Evolutionary conservation across 2,113 vertebrate species (phyloP), one percentile per base, ranked within the genome.

Genomic region (Mobula birostris): DNA sequence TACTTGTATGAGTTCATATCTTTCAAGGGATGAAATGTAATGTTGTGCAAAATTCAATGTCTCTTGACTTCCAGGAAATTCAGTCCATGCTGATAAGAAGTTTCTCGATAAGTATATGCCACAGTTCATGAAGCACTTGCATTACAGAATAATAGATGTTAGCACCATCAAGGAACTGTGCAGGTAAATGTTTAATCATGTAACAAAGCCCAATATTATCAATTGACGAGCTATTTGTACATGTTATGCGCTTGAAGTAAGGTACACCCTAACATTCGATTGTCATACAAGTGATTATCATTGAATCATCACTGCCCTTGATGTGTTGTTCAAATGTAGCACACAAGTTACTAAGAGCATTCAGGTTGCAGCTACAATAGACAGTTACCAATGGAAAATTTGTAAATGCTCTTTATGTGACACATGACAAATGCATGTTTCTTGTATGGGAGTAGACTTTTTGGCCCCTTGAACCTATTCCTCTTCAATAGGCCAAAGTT

Each of bases 21-120:
- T 63, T 88, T 63, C 61, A 68, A 17, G 19, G 27, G 56, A n/a
- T 6, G 15, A n/a, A 66, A 12, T 63, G 12, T 32, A 66, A 87
- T 27, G 9, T 17, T 40, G 36, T n/a, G 63, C 58, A 36, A 93
- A 27, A 93, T 48, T 19, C 74, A 27, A 76, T 48, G 36, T 36
- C 79, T 19, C 48, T 32, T 11, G 74, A 83, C 29, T 95, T 95
- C 94, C 94, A 98, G 97, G 97, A 94, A 98, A 98, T 96, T 98
- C 97, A 48, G 97, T 98, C 95, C 97, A 99, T 0, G 99, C 98
- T 94, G 97, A 98, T 96, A 98, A 97, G 96, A 98, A 97, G 95
- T 99, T 99, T 94, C 97, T 99, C 95, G 98, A 99, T 95, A 99
- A 99, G 95, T 98, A 97, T 96, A 99, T 99, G 99, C 98, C 98